Percentiles rank a stretch among this genome's conserved stretches.
phyloP scores from a whole-genome alignment of 2,797 vertebrate genomes.

The Molossus molossus region DNA sequence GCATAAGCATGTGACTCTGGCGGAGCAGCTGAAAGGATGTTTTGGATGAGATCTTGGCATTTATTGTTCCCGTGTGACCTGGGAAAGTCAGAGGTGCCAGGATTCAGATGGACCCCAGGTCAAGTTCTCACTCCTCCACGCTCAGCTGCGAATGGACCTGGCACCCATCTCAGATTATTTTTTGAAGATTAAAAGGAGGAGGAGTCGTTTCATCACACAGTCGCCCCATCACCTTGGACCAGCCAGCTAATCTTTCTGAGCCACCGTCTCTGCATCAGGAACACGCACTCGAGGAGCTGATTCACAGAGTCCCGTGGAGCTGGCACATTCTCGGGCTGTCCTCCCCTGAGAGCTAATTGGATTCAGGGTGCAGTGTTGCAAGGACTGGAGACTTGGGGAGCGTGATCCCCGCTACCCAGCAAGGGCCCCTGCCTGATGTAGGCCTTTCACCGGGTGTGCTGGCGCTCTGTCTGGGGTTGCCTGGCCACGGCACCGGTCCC shows the following conservation, averaged over 20 bases:
- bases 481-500: conserved; percentile 60
- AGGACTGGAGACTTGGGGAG: conserved; percentile 63
- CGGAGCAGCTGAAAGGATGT: conserved; percentile 73
- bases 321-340: conserved; percentile 54
- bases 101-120: conserved; percentile 43
- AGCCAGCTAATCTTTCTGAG: background rate
- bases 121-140: background rate
- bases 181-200: conserved; percentile 20
- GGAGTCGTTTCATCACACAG: conserved; percentile 19
- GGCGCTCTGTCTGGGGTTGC: conserved; percentile 67
- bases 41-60: conserved; percentile 74
- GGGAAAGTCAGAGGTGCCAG: conserved; percentile 14
- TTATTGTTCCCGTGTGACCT: conserved; percentile 45
- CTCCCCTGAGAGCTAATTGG: conserved; percentile 72
- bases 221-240: background rate
- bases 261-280: conserved; percentile 72
- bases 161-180: background rate
- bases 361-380: conserved; percentile 68
- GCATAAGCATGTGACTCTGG: conserved; percentile 30
- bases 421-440: conserved; percentile 71
- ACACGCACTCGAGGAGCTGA: conserved; percentile 71
- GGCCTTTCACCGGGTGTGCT: conserved; percentile 75
- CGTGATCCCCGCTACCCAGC: conserved; percentile 25
- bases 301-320: conserved; percentile 69
- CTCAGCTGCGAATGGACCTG: background rate